Percentiles rank a stretch among this genome's conserved stretches.
Conservation (phyloP, 2,888 invertebrate genomes). For the Nomada hirtipes region DNA sequence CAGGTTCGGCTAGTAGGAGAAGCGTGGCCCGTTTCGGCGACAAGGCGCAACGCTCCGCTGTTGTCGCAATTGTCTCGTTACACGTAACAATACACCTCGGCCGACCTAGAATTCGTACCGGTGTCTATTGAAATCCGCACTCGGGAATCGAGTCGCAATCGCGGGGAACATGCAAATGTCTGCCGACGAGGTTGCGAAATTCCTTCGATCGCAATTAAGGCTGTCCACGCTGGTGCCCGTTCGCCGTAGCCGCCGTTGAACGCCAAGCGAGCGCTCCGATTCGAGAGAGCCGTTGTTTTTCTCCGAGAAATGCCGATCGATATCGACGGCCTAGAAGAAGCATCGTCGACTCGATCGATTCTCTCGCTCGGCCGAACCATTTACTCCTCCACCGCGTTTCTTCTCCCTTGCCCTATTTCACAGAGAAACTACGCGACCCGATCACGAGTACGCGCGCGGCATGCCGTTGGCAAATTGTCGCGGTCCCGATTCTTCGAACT, state of each 20-base stretch:
- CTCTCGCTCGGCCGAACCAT: neutral
- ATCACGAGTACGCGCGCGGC: no score
- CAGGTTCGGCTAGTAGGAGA: slow-evolving; percentile 8
- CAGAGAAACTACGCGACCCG: no score
- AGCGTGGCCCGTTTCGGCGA: slow-evolving; percentile 16
- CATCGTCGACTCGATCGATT: neutral
- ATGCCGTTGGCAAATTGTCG: no score
- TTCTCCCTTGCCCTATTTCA: neutral
- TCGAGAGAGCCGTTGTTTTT: slow-evolving; percentile 18
- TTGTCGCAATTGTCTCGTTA: slow-evolving; percentile 71
- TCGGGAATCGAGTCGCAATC: slow-evolving; percentile 64
- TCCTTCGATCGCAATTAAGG: slow-evolving; percentile 52
- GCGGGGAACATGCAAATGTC: slow-evolving; percentile 61
- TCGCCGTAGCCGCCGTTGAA: neutral
- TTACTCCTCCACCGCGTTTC: no score
- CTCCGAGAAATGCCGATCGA: slow-evolving; percentile 17
- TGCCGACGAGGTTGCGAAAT: slow-evolving; percentile 42
- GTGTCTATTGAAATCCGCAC: slow-evolving; percentile 63
- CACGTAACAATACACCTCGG: slow-evolving; percentile 60
- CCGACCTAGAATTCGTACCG: slow-evolving; percentile 67
- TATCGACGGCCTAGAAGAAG: neutral
- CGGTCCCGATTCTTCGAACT: neutral
- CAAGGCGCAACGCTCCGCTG: slow-evolving; percentile 39
- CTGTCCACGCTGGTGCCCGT: slow-evolving; percentile 29
- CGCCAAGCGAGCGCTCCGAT: slow-evolving; percentile 11